Evolutionary conservation across 2,888 invertebrate species (phyloP).

Genomic region (Drosophila mimetica): DNA sequence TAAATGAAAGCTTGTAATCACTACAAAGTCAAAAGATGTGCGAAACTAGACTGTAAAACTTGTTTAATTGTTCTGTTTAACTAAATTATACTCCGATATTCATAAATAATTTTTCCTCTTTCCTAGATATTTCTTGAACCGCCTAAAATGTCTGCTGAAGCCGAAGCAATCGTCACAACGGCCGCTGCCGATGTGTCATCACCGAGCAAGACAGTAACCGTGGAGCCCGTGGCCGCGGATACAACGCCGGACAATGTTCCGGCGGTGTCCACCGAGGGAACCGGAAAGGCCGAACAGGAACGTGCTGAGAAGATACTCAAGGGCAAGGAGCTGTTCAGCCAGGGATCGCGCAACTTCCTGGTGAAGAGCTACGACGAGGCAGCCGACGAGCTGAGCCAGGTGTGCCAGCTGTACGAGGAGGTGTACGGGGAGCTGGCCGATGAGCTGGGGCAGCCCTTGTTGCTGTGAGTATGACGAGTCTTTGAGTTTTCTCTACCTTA

Average conservation of each 20-base stretch:
- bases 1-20: neutral
- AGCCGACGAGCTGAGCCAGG: slow-evolving; percentile 89
- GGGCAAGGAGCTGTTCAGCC: slow-evolving; percentile 87
- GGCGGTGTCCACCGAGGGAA: slow-evolving; percentile 37
- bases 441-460: slow-evolving; percentile 95
- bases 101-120: neutral
- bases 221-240: slow-evolving; percentile 50
- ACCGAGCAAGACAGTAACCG: slow-evolving; percentile 32
- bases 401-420: slow-evolving; percentile 89
- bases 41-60: neutral
- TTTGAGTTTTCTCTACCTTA: no score
- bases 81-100: neutral
- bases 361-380: slow-evolving; percentile 91
- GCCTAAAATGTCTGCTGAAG: slow-evolving; percentile 74
- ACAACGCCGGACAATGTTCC: slow-evolving; percentile 49
- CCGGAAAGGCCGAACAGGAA: slow-evolving; percentile 63
- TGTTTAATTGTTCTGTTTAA: neutral
- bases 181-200: slow-evolving; percentile 56
- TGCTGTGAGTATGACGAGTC: slow-evolving; percentile 86
- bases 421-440: slow-evolving; percentile 93
- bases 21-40: neutral
- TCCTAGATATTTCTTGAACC: slow-evolving; percentile 6
- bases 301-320: slow-evolving; percentile 81
- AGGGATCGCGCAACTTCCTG: slow-evolving; percentile 91
- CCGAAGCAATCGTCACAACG: slow-evolving; percentile 68